Base-by-base conservation (phyloP, 2,888 invertebrate species). In the Hydraecia micacea region DNA sequence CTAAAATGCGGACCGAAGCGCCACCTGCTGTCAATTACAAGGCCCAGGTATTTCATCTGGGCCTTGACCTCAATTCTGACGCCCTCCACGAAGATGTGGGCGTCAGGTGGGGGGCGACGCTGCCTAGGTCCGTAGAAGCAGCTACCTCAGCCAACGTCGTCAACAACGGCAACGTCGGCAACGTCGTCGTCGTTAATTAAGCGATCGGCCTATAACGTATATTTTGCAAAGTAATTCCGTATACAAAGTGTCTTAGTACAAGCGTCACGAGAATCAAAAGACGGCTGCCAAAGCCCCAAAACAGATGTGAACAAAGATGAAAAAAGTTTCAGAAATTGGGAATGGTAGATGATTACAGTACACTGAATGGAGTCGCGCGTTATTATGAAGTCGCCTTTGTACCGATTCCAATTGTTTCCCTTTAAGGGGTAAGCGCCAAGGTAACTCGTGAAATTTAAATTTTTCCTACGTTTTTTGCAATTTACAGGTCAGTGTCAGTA, bases 251-350 rank as follows among this genome's bases (percentile, higher is more conserved):
- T 77, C 69, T 84, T 71, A 68, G 68, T 62, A 76, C 52, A 91
- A 91, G 84, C 88, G 89, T 89, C 87, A 91, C 84, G 84, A 90
- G 91, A 93, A 95, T 94, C 93, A 93, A 94, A 94, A 94, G 92
- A 91, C 91, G 90, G 88, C 91, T 90, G 88, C 90, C 90, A 91
- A 93, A 93, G 91, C 92, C 90, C 87, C 92, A 92, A 93, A 95
- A 94, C 96, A 96, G 96, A 96, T 96, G 96, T 94, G 95, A 93
- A 95, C 94, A 95, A 93, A 96, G 94, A 96, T 96, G 96, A 96
- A 96, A 96, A 96, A 96, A 96, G 95, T 96, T 96, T 93, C 89
- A 90, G 92, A 94, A 94, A 95, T 95, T 95, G 94, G 93, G 91
- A 95, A 95, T 94, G 93, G 93, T 89, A 94, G 95, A 96, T 96